Conservation (phyloP, 2,113 vertebrate genomes). For the Zingel zingel region DNA sequence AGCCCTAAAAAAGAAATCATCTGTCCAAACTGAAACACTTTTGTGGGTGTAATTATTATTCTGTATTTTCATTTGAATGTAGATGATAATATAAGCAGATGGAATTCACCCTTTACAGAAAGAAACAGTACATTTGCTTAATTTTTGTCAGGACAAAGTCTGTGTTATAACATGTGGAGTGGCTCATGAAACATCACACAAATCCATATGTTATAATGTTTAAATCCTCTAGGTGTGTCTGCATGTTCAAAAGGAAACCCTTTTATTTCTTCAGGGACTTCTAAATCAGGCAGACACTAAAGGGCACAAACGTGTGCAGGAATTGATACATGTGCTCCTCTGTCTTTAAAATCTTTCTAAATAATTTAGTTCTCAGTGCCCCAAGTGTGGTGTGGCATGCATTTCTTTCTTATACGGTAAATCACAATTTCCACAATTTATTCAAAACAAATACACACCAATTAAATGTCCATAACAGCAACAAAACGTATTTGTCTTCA, state of each 20-base stretch:
- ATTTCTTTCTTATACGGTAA: neutral
- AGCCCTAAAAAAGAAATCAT: neutral
- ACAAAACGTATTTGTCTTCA: neutral
- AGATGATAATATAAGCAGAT: neutral
- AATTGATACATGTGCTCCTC: neutral
- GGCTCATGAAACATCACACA: no score
- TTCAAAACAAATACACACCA: neutral
- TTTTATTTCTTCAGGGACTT: no score
- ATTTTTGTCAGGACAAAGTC: neutral
- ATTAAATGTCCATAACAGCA: neutral
- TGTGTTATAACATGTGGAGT: neutral
- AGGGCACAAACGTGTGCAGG: neutral
- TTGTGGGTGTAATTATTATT: neutral
- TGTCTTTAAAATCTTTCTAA: neutral
- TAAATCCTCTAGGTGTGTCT: neutral
- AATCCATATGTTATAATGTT: neutral
- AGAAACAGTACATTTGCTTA: neutral
- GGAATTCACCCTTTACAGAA: neutral
- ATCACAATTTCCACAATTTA: neutral
- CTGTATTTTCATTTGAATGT: neutral
- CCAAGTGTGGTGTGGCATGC: neutral
- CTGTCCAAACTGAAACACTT: neutral
- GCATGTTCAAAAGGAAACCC: no score
- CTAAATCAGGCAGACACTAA: no score
- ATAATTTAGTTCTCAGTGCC: no score